These are phyloP conservation scores for Pandemis heparana DNA, from an alignment of 2,888 invertebrate genomes.

Conservation along the genomic window DNA sequence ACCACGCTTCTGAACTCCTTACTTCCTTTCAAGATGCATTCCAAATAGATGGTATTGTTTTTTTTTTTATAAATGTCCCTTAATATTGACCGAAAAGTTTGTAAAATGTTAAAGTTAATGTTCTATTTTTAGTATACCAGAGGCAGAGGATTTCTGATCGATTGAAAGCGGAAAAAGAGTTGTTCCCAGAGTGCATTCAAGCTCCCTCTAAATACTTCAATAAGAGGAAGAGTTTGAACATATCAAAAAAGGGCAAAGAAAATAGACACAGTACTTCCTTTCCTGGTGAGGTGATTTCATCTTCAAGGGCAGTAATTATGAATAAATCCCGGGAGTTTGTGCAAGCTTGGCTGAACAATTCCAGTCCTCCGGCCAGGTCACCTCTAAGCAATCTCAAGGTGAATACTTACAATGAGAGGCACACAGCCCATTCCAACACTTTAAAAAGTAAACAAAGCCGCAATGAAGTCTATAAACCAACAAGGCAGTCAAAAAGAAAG, in stretches of 20 bases:
- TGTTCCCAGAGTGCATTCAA: slow-evolving; percentile 80
- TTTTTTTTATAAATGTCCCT: slow-evolving; percentile 19
- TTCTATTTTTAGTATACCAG: slow-evolving; percentile 64
- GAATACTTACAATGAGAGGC: slow-evolving; percentile 48
- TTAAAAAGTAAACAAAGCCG: slow-evolving; percentile 39
- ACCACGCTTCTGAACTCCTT: slow-evolving; percentile 60
- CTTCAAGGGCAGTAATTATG: slow-evolving; percentile 57
- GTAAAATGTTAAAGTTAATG: neutral
- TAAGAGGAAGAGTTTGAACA: slow-evolving; percentile 66
- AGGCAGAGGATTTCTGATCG: slow-evolving; percentile 67
- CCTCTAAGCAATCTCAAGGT: slow-evolving; percentile 71
- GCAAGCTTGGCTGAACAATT: slow-evolving; percentile 67
- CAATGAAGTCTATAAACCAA: slow-evolving; percentile 9
- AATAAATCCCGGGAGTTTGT: slow-evolving; percentile 65
- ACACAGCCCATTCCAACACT: slow-evolving; percentile 3
- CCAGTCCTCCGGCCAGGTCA: slow-evolving; percentile 55
- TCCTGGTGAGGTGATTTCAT: slow-evolving; percentile 63
- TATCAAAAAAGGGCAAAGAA: slow-evolving; percentile 57
- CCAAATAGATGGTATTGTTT: slow-evolving; percentile 65
- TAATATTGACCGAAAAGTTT: neutral
- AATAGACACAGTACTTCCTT: slow-evolving; percentile 54
- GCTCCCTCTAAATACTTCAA: slow-evolving; percentile 73
- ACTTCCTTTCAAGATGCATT: slow-evolving; percentile 64
- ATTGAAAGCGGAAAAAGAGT: slow-evolving; percentile 69
- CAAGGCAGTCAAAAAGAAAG: slow-evolving; percentile 29